Base-by-base conservation (phyloP, 2,113 vertebrate species). In the Pterocles gutturalis region DNA sequence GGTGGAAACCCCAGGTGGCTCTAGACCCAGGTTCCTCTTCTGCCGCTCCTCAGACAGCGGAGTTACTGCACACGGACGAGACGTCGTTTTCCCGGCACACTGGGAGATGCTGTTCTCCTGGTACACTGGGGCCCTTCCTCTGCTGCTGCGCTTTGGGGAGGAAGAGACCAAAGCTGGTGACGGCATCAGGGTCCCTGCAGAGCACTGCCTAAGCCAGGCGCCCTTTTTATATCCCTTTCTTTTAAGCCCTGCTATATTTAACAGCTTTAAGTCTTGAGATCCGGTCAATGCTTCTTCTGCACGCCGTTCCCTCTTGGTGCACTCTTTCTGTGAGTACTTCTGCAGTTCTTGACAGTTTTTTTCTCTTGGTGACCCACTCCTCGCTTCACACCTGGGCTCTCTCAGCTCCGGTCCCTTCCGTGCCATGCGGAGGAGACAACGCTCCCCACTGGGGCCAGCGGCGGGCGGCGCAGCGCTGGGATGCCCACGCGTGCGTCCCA, bases 191-290 rank as follows among this genome's bases (percentile, higher is more conserved):
- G 91, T 88, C 78, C 85, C 89, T 83, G 82, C 89, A 95, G 78
- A 61, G 94, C 81, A 65, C 85, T 91, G 85, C 66, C 92, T 80
- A 72, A 76, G 54, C 83, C 87, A 54, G 78, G 93, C 78, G 13
- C 84, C 78, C 70, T 82, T 96, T 90, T 95, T 70, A 45, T 91
- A 86, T 73, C 38, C 54, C 93, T 86, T 88, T 55, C 9, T 96
- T 96, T 96, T 72, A 91, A 87, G 41, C 55, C 76, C 91, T 76
- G 89, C 92, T 91, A 25, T 81, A 82, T 70, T 84, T 45, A 79
- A 92, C 33, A 26, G 95, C 95, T 87, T 96, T 73, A 82, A 94
- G 89, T 66, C 89, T 93, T 73, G 87, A 83, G 92, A 77, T 83
- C 53, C 2, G 0, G 71, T 81, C 93, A 53, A 11, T 43, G 94